Evolutionary conservation across 2,113 vertebrate species (phyloP).

Genomic region (Vulpes lagopus): DNA sequence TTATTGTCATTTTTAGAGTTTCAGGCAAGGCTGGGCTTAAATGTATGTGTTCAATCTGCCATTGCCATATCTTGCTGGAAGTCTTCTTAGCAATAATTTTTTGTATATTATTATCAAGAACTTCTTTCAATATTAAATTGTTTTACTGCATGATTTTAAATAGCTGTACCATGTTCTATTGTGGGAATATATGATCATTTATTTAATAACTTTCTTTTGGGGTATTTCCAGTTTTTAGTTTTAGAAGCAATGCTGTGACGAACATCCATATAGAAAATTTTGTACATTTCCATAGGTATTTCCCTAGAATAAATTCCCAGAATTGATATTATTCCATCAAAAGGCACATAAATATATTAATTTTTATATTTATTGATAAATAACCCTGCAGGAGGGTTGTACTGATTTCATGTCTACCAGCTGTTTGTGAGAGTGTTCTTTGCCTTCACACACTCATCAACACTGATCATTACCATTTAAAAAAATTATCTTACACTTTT

Average conservation of each 20-base stretch:
- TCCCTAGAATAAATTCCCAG: constrained; percentile 45
- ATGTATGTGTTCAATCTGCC: constrained; percentile 1
- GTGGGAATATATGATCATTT: neutral
- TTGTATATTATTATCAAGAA: neutral
- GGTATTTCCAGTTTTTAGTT: neutral
- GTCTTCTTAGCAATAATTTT: neutral
- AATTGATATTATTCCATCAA: constrained; percentile 32
- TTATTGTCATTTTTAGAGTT: constrained; percentile 13
- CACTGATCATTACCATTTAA: neutral
- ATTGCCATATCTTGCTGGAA: neutral
- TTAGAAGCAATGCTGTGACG: constrained; percentile 22
- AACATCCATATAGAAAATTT: neutral
- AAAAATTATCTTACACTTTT: neutral
- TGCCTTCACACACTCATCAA: neutral
- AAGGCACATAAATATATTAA: neutral
- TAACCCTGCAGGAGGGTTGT: neutral
- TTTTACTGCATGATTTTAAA: neutral
- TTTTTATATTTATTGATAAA: constrained; percentile 17
- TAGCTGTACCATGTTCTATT: neutral
- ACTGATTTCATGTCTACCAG: constrained; percentile 7
- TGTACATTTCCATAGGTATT: neutral
- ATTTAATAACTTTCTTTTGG: constrained; percentile 4
- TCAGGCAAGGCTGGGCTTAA: neutral
- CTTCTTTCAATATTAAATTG: neutral
- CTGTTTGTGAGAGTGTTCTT: neutral